phyloP scores from a whole-genome alignment of 1,140 invertebrate species.

The Nephotettix cincticeps region DNA sequence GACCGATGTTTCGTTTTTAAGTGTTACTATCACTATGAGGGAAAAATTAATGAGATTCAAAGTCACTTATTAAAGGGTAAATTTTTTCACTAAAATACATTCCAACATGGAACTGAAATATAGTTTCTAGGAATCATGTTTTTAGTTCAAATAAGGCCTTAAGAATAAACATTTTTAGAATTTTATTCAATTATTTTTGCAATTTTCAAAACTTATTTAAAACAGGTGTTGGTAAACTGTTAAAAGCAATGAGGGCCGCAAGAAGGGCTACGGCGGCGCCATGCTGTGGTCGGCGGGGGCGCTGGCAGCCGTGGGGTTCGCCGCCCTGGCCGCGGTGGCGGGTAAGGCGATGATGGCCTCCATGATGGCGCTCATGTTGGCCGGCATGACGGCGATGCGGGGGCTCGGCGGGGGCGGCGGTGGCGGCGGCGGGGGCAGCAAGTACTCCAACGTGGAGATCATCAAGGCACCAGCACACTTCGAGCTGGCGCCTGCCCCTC shows the following conservation, averaged over 20 bases:
- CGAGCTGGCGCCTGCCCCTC: constrained; percentile 34
- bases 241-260: not conserved
- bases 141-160: no score
- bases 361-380: constrained; percentile 72
- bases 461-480: constrained; percentile 75
- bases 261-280: constrained; percentile 41
- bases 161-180: no score
- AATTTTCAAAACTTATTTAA: no score
- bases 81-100: no score
- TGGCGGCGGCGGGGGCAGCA: constrained; percentile 52
- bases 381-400: constrained; percentile 73
- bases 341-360: constrained; percentile 82
- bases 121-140: no score
- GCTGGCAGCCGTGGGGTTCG: constrained; percentile 69
- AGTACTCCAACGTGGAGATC: constrained; percentile 69
- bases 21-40: no score
- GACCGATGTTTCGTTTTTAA: no score
- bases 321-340: constrained; percentile 69
- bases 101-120: no score
- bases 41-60: no score
- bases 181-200: no score
- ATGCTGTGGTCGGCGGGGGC: constrained; percentile 55
- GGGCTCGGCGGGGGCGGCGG: constrained; percentile 52
- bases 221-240: no score
- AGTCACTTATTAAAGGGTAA: no score